Evolutionary conservation across 1,140 invertebrate genomes (phyloP).

Genomic region (Drosophila orosa): DNA sequence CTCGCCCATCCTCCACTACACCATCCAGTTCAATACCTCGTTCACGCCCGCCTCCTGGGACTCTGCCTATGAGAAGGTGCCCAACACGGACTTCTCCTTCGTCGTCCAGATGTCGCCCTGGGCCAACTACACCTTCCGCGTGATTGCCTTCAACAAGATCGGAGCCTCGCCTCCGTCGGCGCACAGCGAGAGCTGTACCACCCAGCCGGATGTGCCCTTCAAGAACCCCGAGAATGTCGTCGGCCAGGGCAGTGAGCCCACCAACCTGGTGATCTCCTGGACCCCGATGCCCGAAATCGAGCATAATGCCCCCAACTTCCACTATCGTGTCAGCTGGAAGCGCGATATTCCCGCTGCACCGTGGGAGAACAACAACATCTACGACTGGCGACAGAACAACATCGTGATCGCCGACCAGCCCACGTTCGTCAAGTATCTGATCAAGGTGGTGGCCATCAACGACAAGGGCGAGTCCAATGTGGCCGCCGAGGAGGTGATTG

Average conservation of each 20-base stretch:
- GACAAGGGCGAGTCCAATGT: slow-evolving; percentile 94
- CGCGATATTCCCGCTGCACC: slow-evolving; percentile 90
- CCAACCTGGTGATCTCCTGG: slow-evolving; percentile 97
- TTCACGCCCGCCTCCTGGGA: slow-evolving; percentile 98
- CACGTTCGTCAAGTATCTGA: slow-evolving; percentile 95
- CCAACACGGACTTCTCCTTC: slow-evolving; percentile 91
- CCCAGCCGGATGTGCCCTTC: slow-evolving; percentile 93
- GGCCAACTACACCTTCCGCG: slow-evolving; percentile 98
- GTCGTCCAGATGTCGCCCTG: slow-evolving; percentile 93
- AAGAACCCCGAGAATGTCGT: slow-evolving; percentile 98
- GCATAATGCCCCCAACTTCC: slow-evolving; percentile 97
- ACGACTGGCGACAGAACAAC: slow-evolving; percentile 90
- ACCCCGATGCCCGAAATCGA: slow-evolving; percentile 98
- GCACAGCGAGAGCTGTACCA: slow-evolving; percentile 93
- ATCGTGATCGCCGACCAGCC: slow-evolving; percentile 91
- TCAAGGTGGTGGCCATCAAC: slow-evolving; percentile 97
- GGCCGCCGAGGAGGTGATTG: slow-evolving; percentile 91
- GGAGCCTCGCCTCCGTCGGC: slow-evolving; percentile 94
- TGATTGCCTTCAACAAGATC: slow-evolving; percentile 96
- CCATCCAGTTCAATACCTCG: slow-evolving; percentile 96
- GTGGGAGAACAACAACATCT: slow-evolving; percentile 90
- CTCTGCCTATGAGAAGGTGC: slow-evolving; percentile 89
- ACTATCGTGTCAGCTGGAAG: slow-evolving; percentile 95
- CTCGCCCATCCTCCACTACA: slow-evolving; percentile 95
- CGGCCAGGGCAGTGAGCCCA: slow-evolving; percentile 93